Percentiles rank a stretch among this genome's conserved stretches.
phyloP scores from a whole-genome alignment of 2,797 vertebrate genomes.

The Artibeus lituratus region DNA sequence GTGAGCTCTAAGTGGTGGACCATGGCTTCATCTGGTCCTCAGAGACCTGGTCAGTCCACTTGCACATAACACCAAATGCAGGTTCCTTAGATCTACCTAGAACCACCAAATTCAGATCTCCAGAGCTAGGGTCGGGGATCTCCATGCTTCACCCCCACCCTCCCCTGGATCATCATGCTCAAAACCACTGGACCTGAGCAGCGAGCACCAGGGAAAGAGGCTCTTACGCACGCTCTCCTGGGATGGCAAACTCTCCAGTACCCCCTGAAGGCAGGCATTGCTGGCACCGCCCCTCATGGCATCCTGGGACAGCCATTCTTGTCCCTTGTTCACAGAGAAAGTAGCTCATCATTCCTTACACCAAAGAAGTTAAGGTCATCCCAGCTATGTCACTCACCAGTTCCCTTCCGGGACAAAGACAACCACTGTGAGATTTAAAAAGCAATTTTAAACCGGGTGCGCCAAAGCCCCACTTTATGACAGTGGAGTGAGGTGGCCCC shows the following conservation, averaged over 20 bases:
- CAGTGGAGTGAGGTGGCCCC: not conserved
- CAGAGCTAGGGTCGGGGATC: not conserved
- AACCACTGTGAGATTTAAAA: not conserved
- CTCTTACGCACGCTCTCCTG: not conserved
- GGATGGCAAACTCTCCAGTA: not conserved
- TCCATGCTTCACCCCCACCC: not conserved
- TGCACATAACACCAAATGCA: not conserved
- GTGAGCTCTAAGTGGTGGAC: not conserved
- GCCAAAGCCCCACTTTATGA: not conserved
- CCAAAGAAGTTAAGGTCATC: not conserved
- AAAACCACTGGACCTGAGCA: not conserved
- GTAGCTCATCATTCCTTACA: not conserved
- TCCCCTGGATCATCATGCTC: not conserved
- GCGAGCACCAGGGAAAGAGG: not conserved
- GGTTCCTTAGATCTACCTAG: not conserved
- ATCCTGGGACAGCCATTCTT: not conserved
- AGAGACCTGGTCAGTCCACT: not conserved
- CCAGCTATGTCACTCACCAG: not conserved
- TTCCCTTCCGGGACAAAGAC: not conserved
- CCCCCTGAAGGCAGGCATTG: not conserved
- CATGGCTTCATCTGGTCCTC: not conserved
- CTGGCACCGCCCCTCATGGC: accelerated
- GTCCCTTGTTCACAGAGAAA: not conserved
- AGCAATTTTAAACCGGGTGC: not conserved
- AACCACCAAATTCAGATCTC: not conserved